Percentiles rank a stretch among this genome's conserved stretches.
Conservation (phyloP, 2,113 vertebrate species). For the Calypte anna region DNA sequence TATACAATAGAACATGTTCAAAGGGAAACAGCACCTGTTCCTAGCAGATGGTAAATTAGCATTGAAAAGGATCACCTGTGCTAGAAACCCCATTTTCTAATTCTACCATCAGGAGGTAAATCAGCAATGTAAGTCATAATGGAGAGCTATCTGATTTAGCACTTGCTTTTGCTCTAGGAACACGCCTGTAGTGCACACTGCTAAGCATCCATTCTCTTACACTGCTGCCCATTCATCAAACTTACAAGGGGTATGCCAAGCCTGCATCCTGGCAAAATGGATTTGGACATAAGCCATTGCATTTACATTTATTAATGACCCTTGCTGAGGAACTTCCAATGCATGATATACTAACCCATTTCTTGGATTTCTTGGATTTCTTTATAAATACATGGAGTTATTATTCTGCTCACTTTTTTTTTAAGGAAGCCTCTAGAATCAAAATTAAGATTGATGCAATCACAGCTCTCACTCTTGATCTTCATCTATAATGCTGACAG, state of each 20-base stretch:
- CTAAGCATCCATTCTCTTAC: neutral
- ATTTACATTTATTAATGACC: neutral
- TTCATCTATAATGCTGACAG: constrained; percentile 32
- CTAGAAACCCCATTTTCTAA: constrained; percentile 13
- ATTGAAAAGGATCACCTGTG: constrained; percentile 52
- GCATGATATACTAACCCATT: neutral
- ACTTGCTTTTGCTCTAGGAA: neutral
- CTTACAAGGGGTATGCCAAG: neutral
- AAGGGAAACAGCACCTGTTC: constrained; percentile 66
- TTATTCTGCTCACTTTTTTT: fast-evolving
- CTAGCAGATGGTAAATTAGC: constrained; percentile 64
- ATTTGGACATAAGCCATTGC: neutral
- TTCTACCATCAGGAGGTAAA: constrained; percentile 35
- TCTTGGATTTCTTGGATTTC: neutral
- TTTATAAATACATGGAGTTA: neutral
- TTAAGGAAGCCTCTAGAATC: neutral
- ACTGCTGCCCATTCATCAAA: neutral
- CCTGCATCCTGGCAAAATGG: neutral
- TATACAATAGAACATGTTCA: constrained; percentile 26
- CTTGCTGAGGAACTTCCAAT: neutral
- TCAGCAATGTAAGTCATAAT: neutral
- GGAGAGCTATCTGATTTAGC: neutral
- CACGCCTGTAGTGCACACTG: neutral
- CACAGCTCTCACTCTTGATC: neutral
- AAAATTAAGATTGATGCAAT: neutral